phyloP scores from a whole-genome alignment of 2,113 vertebrate genomes.

The Caloenas nicobarica region DNA sequence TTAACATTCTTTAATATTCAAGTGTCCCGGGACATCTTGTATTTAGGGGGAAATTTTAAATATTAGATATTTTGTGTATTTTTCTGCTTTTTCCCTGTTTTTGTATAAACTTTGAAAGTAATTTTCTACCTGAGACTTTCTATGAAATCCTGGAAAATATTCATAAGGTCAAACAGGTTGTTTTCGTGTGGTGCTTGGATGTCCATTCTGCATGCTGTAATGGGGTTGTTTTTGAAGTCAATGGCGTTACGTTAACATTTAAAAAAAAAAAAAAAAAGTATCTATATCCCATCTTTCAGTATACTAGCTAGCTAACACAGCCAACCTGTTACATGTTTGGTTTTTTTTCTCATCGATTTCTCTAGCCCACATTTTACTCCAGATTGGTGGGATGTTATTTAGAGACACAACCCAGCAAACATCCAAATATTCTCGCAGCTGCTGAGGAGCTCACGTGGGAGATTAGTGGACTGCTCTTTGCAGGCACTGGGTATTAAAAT shows the following conservation, averaged over 20 bases:
- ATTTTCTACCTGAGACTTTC: background rate
- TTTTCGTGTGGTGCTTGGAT: background rate
- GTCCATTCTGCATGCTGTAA: background rate
- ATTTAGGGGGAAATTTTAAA: background rate
- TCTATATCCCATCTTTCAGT: background rate
- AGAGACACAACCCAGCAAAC: background rate
- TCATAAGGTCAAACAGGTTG: background rate
- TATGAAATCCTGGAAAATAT: background rate
- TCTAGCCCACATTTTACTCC: background rate
- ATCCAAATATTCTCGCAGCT: background rate
- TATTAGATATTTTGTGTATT: background rate
- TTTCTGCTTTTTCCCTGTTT: background rate
- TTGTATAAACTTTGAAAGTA: background rate
- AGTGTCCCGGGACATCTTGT: background rate
- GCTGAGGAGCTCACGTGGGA: accelerated
- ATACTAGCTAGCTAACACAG: background rate
- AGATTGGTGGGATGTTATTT: background rate
- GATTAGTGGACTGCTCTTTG: background rate
- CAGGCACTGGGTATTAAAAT: background rate
- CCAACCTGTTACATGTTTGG: background rate
- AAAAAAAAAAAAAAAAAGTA: no score
- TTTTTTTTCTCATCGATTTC: background rate
- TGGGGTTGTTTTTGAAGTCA: background rate
- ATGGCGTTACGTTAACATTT: background rate
- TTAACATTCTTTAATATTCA: background rate